These are phyloP conservation scores for Trematocara caparti DNA, from an alignment of 2,797 vertebrate genomes.

Conservation along the genomic window DNA sequence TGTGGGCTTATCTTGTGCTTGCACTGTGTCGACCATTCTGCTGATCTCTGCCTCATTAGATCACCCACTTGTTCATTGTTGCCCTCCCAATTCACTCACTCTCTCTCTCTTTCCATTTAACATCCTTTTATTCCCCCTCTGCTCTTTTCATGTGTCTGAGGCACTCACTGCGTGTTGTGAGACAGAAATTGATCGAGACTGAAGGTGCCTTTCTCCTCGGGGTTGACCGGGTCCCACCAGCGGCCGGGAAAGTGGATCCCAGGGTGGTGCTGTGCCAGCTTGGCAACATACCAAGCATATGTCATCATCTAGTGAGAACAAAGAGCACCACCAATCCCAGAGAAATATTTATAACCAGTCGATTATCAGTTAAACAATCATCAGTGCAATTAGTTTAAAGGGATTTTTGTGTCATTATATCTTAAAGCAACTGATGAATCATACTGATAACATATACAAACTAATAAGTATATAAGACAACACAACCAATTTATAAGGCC, in stretches of 20 bases:
- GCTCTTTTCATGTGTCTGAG: not conserved
- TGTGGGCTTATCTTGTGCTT: slow-evolving; percentile 56
- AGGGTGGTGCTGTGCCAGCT: slow-evolving; percentile 85
- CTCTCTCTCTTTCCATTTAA: slow-evolving; percentile 27
- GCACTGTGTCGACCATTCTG: slow-evolving; percentile 46
- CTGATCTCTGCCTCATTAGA: slow-evolving; percentile 66
- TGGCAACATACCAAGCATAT: slow-evolving; percentile 92
- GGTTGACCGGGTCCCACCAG: slow-evolving; percentile 83
- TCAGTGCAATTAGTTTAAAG: not conserved
- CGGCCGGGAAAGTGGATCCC: slow-evolving; percentile 86
- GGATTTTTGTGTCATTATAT: not conserved
- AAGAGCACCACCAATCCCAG: not conserved
- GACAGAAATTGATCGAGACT: slow-evolving; percentile 89
- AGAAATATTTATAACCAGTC: not conserved
- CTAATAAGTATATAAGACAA: not conserved
- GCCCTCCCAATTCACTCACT: slow-evolving; percentile 23
- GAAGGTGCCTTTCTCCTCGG: slow-evolving; percentile 81
- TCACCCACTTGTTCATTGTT: slow-evolving; percentile 64
- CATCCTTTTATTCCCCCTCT: slow-evolving; percentile 9
- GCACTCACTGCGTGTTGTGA: slow-evolving; percentile 88
- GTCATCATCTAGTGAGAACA: slow-evolving; percentile 90
- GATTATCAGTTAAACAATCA: not conserved
- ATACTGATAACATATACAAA: not conserved
- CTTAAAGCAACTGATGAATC: not conserved
- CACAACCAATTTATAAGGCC: not conserved